A percentile compares a stretch with the other conserved stretches of the same genome.
Conservation (phyloP, 2,113 vertebrate species). For the Oncorhynchus keta region DNA sequence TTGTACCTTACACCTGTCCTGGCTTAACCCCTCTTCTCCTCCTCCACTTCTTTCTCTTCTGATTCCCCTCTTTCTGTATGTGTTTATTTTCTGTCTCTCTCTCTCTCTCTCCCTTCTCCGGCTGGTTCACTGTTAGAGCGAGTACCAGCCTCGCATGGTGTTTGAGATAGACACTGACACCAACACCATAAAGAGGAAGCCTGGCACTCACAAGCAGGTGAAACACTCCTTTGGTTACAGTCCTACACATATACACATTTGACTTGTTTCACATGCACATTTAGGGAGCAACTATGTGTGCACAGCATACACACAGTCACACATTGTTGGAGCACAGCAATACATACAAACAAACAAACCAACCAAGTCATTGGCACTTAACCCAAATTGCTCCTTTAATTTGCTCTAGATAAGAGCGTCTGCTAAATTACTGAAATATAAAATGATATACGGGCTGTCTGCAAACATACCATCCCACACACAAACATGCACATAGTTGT, state of each 20-base stretch:
- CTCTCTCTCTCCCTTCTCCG: constrained; percentile 19
- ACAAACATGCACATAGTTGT: background rate
- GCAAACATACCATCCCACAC: background rate
- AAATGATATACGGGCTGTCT: too few species aligned
- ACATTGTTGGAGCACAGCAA: too few species aligned
- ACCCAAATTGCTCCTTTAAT: too few species aligned
- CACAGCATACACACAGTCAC: background rate
- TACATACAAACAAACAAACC: too few species aligned
- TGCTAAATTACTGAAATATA: too few species aligned
- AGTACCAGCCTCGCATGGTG: constrained; percentile 76
- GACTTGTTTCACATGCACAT: too few species aligned
- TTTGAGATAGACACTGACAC: constrained; percentile 80
- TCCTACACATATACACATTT: background rate
- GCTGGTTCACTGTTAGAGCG: constrained; percentile 63
- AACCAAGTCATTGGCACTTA: too few species aligned
- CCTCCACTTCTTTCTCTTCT: constrained; percentile 9
- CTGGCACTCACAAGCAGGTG: constrained; percentile 77
- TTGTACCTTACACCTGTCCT: constrained; percentile 4
- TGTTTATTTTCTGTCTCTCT: constrained; percentile 35
- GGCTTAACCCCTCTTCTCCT: constrained; percentile 6
- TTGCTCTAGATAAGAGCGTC: too few species aligned
- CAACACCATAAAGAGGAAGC: constrained; percentile 79
- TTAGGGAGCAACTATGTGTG: too few species aligned
- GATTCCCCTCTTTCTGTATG: constrained; percentile 41
- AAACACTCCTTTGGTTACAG: constrained; percentile 33